These are phyloP conservation scores for Malaclemys terrapin DNA, from an alignment of 2,113 vertebrate genomes.

Conservation along the genomic window DNA sequence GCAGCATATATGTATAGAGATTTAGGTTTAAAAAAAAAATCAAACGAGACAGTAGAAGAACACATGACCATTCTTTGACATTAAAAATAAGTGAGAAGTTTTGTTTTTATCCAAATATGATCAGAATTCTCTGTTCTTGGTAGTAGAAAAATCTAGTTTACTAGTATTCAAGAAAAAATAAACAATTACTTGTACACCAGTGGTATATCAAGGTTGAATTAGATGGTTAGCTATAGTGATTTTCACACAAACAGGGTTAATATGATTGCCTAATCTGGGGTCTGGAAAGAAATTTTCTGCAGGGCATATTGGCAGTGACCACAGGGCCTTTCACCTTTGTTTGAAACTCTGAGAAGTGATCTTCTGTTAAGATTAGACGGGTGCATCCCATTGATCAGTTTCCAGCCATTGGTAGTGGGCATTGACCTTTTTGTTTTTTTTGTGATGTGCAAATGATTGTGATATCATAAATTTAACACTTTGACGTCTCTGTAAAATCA, in stretches of 20 bases:
- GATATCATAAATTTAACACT: background rate
- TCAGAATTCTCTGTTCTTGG: constrained; percentile 25
- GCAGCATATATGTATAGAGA: background rate
- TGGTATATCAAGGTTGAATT: background rate
- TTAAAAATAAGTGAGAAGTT: background rate
- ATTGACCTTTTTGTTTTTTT: background rate
- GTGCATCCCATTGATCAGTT: background rate
- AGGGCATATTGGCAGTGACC: background rate
- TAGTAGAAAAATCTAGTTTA: background rate
- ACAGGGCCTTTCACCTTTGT: background rate
- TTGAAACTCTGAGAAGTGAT: constrained; percentile 20
- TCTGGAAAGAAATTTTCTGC: constrained; percentile 9
- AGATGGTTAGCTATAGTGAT: background rate
- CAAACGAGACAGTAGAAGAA: background rate
- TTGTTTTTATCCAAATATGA: constrained; percentile 1
- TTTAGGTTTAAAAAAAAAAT: accelerated
- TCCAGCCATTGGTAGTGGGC: background rate
- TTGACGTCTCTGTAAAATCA: background rate
- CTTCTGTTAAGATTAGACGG: constrained; percentile 7
- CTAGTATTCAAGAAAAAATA: constrained; percentile 5
- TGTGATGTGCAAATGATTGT: background rate
- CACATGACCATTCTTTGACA: background rate
- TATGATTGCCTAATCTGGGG: constrained; percentile 33
- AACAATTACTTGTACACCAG: constrained; percentile 39
- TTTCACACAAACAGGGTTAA: constrained; percentile 18